These are phyloP conservation scores for Megaptera novaeangliae DNA, from an alignment of 2,113 vertebrate species.

Conservation along the genomic window DNA sequence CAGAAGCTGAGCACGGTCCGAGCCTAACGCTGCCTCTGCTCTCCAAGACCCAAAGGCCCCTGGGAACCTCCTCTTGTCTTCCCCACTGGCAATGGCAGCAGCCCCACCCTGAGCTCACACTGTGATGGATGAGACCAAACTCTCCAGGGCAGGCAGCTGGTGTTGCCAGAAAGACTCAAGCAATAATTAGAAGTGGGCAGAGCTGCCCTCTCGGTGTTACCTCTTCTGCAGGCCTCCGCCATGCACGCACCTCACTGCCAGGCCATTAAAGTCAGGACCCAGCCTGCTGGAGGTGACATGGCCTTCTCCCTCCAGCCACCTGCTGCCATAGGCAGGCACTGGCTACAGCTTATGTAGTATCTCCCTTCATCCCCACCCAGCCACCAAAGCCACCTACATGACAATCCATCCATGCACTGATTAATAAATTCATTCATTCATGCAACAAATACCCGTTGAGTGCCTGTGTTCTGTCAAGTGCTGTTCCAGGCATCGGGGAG, in stretches of 20 bases:
- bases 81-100: slow-evolving; percentile 25
- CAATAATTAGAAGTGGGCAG: slow-evolving; percentile 74
- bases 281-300: slow-evolving; percentile 44
- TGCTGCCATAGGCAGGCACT: slow-evolving; percentile 47
- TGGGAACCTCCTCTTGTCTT: slow-evolving; percentile 43
- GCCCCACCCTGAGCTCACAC: slow-evolving; percentile 58
- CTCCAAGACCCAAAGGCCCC: slow-evolving; percentile 41
- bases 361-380: not conserved
- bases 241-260: slow-evolving; percentile 66
- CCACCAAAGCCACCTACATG: slow-evolving; percentile 60
- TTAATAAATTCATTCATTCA: slow-evolving; percentile 65
- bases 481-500: not conserved
- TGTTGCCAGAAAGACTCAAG: slow-evolving; percentile 67
- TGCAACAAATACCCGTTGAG: not conserved
- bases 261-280: slow-evolving; percentile 55
- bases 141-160: slow-evolving; percentile 36
- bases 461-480: not conserved
- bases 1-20: not conserved
- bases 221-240: slow-evolving; percentile 64
- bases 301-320: slow-evolving; percentile 51
- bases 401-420: not conserved
- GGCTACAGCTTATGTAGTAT: slow-evolving; percentile 49
- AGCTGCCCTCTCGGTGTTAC: slow-evolving; percentile 63
- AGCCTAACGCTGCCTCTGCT: slow-evolving; percentile 16
- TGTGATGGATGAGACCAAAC: slow-evolving; percentile 64